phyloP scores from a whole-genome alignment of 2,113 vertebrate genomes.

The Lampris megalopsis region DNA sequence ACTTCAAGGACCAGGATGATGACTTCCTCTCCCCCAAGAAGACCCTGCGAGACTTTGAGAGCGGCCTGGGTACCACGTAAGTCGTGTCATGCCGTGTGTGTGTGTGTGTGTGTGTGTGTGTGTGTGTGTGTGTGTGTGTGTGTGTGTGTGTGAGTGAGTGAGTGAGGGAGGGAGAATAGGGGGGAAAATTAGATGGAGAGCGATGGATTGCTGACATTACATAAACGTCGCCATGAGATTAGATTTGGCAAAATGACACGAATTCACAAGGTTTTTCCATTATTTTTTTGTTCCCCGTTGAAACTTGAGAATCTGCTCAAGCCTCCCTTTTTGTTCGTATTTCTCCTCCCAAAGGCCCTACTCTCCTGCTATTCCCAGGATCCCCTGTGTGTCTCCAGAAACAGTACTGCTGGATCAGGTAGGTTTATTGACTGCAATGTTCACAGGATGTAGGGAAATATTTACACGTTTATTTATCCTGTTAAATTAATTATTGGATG shows the following conservation, averaged over 20 bases:
- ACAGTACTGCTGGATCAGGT: slow-evolving; percentile 89
- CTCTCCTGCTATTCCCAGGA: slow-evolving; percentile 90
- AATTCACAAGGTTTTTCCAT: no score
- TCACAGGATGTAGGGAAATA: background rate
- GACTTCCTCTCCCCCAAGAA: slow-evolving; percentile 86
- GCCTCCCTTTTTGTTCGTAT: slow-evolving; percentile 12
- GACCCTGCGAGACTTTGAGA: slow-evolving; percentile 83
- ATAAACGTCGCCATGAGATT: background rate
- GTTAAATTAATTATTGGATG: background rate
- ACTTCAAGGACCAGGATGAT: slow-evolving; percentile 86
- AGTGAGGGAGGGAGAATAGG: no score
- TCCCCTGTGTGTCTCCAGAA: slow-evolving; percentile 93
- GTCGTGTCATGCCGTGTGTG: slow-evolving; percentile 57
- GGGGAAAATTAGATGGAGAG: no score
- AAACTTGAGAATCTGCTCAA: no score
- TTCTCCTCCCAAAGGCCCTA: slow-evolving; percentile 83
- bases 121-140: background rate
- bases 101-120: no score
- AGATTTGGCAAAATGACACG: no score
- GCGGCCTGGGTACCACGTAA: slow-evolving; percentile 83
- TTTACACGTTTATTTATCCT: slow-evolving; percentile 18
- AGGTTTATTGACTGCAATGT: background rate
- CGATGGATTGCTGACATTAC: no score
- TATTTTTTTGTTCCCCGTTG: no score
- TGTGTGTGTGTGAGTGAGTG: no score